phyloP scores from a whole-genome alignment of 1,140 invertebrate genomes.

The Diachasma alloeum region DNA sequence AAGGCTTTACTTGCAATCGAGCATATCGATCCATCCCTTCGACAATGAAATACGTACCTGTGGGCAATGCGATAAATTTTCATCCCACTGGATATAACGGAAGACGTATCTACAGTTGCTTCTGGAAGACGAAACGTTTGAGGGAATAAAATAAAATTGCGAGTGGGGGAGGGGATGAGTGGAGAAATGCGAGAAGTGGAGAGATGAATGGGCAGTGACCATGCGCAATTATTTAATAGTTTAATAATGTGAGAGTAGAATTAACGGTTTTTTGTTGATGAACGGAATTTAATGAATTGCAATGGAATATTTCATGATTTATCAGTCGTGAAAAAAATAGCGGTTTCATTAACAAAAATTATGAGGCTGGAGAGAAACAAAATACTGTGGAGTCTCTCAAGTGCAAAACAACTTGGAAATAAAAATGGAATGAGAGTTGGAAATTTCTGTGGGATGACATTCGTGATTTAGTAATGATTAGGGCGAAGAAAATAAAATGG shows the following conservation, averaged over 20 bases:
- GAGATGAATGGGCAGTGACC: neutral
- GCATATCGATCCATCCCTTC: slow-evolving; percentile 24
- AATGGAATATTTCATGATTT: neutral
- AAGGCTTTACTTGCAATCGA: neutral
- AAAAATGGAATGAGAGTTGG: neutral
- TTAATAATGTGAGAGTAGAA: neutral
- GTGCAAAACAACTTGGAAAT: neutral
- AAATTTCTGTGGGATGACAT: neutral
- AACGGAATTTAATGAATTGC: neutral
- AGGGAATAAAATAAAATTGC: neutral
- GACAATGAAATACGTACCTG: slow-evolving; percentile 27
- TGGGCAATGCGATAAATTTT: slow-evolving; percentile 26
- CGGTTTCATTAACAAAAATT: neutral
- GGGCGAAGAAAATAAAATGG: neutral
- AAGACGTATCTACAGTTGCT: slow-evolving; percentile 1
- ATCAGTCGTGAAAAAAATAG: neutral
- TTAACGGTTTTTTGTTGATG: neutral
- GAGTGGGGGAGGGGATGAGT: neutral
- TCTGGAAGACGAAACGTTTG: neutral
- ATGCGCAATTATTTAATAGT: neutral
- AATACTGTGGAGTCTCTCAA: neutral
- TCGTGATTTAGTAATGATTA: neutral
- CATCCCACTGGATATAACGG: neutral
- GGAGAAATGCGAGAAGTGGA: neutral
- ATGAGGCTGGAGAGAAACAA: neutral